Percentiles rank a stretch among this genome's conserved stretches.
These are phyloP conservation scores for Pachyramphus minor DNA, from an alignment of 2,113 vertebrate genomes.

Conservation along the genomic window DNA sequence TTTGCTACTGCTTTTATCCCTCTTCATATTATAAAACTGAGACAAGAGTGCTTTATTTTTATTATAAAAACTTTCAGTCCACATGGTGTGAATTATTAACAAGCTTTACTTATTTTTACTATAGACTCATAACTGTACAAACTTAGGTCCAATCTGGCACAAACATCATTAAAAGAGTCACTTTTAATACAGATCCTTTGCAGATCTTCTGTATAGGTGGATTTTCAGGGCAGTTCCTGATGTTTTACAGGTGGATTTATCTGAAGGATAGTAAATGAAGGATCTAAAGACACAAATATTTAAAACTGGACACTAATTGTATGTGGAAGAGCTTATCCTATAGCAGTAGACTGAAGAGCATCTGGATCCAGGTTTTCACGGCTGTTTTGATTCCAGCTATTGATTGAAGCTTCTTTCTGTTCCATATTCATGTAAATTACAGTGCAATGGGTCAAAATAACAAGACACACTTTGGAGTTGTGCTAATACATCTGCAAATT, in stretches of 20 bases:
- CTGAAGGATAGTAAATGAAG: background rate
- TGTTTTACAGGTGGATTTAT: background rate
- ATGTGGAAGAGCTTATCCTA: background rate
- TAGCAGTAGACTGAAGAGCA: background rate
- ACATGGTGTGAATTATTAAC: slow-evolving; percentile 24
- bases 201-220: background rate
- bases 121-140: background rate
- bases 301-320: background rate
- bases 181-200: no score
- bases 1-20: slow-evolving; percentile 35
- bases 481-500: slow-evolving; percentile 42
- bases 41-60: background rate
- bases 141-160: background rate
- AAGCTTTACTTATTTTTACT: background rate
- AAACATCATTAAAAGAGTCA: background rate
- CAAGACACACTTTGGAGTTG: slow-evolving; percentile 1
- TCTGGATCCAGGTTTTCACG: slow-evolving; percentile 31
- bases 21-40: slow-evolving; percentile 24
- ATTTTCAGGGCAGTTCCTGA: background rate
- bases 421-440: background rate
- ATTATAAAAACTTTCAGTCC: background rate
- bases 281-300: background rate
- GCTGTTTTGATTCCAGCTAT: slow-evolving; percentile 10
- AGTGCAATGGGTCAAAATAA: slow-evolving; percentile 50
- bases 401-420: slow-evolving; percentile 23